These are phyloP conservation scores for Emmelina monodactyla DNA, from an alignment of 2,888 invertebrate genomes.

Conservation along the genomic window DNA sequence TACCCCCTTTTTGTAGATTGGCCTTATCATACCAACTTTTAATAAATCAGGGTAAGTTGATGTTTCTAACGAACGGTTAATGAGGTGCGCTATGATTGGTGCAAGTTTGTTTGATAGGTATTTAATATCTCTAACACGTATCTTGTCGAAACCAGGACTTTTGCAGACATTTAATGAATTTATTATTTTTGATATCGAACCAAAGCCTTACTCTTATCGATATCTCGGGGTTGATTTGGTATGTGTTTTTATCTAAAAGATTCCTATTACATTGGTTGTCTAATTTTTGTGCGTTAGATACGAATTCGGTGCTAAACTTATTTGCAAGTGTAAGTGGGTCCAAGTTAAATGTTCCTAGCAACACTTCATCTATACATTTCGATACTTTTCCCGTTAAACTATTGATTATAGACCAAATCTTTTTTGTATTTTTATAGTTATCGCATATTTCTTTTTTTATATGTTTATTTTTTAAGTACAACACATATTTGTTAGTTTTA, in stretches of 20 bases:
- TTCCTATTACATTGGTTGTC: conserved; percentile 1
- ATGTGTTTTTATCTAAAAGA: background rate
- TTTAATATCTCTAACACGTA: conserved; percentile 9
- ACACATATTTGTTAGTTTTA: conserved; percentile 9
- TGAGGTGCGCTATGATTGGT: conserved; percentile 6
- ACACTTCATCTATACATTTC: conserved; percentile 5
- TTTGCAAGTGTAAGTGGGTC: background rate
- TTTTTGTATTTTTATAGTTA: conserved; percentile 9
- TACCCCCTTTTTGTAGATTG: conserved; percentile 9
- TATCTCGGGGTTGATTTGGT: background rate
- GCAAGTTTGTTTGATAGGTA: conserved; percentile 6
- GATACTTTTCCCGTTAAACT: conserved; percentile 7
- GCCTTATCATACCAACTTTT: conserved; percentile 10
- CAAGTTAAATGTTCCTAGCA: conserved; percentile 4
- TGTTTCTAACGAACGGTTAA: conserved; percentile 6
- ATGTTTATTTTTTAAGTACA: conserved; percentile 6
- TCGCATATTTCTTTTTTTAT: conserved; percentile 7
- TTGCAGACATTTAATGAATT: conserved; percentile 5
- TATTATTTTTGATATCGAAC: conserved; percentile 3
- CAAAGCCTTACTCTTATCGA: conserved; percentile 4
- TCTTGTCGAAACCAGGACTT: conserved; percentile 9
- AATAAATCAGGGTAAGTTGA: conserved; percentile 7
- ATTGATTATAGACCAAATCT: conserved; percentile 10
- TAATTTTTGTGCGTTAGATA: conserved; percentile 4
- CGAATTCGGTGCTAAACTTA: conserved; percentile 7